Percentiles rank a stretch among this genome's conserved stretches.
Evolutionary conservation across 2,113 vertebrate species (phyloP).

Genomic region (Empidonax alnorum): DNA sequence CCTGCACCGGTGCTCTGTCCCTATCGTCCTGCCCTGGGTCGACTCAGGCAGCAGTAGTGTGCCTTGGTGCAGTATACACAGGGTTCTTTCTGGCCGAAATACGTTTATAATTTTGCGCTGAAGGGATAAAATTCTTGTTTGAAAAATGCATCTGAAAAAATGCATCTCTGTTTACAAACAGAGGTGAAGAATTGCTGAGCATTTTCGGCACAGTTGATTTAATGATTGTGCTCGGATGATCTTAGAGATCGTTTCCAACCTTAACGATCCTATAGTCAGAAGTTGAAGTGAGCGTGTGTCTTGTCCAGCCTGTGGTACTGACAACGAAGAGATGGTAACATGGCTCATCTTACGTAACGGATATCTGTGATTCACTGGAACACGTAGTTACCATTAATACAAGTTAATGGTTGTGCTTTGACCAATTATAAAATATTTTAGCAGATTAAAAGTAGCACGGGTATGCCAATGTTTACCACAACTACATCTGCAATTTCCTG

Average conservation of each 20-base stretch:
- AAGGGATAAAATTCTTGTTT: neutral
- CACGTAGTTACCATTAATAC: neutral
- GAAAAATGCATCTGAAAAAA: neutral
- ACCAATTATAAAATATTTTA: neutral
- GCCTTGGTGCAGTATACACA: fast-evolving
- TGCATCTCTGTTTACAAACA: neutral
- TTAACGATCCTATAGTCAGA: neutral
- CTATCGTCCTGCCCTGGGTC: fast-evolving
- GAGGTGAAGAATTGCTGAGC: neutral
- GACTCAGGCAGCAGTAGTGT: fast-evolving
- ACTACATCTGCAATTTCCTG: neutral
- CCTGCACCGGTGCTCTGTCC: fast-evolving
- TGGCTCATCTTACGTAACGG: fast-evolving
- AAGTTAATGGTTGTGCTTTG: neutral
- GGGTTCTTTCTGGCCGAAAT: neutral
- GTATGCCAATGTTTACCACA: neutral
- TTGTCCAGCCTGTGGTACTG: neutral
- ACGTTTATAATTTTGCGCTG: neutral
- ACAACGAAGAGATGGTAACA: fast-evolving
- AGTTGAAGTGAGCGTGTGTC: neutral
- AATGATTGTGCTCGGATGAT: neutral
- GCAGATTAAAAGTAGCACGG: neutral
- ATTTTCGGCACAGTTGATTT: neutral
- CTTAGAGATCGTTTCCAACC: neutral
- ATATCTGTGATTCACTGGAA: neutral